These are phyloP conservation scores for Anolis sagrei DNA, from an alignment of 2,113 vertebrate genomes.

Conservation along the genomic window DNA sequence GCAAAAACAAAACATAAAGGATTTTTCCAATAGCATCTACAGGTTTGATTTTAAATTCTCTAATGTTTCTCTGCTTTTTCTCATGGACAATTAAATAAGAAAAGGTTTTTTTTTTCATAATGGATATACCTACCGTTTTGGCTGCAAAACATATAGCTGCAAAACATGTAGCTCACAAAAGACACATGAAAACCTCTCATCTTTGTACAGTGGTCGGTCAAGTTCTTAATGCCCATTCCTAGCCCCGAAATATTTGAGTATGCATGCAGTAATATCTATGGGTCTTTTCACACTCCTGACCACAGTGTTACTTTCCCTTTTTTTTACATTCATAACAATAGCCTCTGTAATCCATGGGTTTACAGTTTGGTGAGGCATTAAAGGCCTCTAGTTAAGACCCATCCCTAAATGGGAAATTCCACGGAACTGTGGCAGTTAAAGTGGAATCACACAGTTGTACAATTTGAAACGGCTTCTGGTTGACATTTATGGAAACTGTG, in stretches of 20 bases:
- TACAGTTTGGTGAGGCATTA: too few relatives aligned
- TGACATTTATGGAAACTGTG: not conserved
- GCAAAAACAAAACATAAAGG: not conserved
- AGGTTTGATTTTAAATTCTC: not conserved
- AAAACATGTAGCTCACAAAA: not conserved
- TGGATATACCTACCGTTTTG: not conserved
- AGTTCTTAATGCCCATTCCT: not conserved
- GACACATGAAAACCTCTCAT: not conserved
- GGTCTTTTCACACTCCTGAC: too few relatives aligned
- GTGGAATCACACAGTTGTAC: too few relatives aligned
- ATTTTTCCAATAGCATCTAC: not conserved
- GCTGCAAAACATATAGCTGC: not conserved
- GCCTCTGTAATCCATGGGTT: too few relatives aligned
- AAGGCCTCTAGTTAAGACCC: too few relatives aligned
- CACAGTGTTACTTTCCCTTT: too few relatives aligned
- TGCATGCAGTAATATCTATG: not conserved
- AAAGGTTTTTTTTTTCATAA: not conserved
- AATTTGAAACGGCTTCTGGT: too few relatives aligned
- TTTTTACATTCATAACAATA: too few relatives aligned
- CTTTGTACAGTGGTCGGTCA: not conserved
- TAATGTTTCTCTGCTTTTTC: not conserved
- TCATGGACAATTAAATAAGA: not conserved
- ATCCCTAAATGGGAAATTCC: too few relatives aligned
- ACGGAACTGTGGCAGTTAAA: too few relatives aligned
- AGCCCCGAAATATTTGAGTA: too few relatives aligned